A percentile compares a stretch with the other conserved stretches of the same genome.
Evolutionary conservation across 2,888 invertebrate species (phyloP).

Genomic region (Apoda limacodes): DNA sequence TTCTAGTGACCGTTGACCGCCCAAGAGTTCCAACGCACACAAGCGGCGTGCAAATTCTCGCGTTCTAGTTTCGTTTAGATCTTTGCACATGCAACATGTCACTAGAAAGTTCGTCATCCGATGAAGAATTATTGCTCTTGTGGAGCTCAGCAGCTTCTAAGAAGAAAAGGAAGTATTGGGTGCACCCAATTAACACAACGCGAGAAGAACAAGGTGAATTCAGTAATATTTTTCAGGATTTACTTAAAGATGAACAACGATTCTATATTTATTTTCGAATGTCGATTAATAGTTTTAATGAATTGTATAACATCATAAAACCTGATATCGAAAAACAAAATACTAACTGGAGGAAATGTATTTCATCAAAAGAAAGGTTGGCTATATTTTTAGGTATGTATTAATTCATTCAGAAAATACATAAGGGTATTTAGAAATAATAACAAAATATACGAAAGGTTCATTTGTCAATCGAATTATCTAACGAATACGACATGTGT

Average conservation of each 20-base stretch:
- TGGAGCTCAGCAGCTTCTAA: constrained; percentile 4
- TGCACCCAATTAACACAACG: constrained; percentile 7
- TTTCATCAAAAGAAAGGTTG: constrained; percentile 11
- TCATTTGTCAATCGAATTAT: constrained; percentile 2
- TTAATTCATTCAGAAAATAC: constrained; percentile 5
- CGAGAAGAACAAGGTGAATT: constrained; percentile 5
- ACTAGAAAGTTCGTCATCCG: constrained; percentile 3
- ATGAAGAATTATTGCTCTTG: constrained; percentile 4
- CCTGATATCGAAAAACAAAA: constrained; percentile 13
- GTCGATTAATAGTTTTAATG: constrained; percentile 9
- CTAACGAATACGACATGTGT: constrained; percentile 1
- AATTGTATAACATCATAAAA: constrained; percentile 12
- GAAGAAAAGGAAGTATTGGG: constrained; percentile 6
- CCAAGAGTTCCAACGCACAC: constrained; percentile 10
- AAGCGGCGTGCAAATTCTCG: constrained; percentile 11
- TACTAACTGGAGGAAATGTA: constrained; percentile 7
- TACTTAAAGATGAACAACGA: constrained; percentile 10
- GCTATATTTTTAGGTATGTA: constrained; percentile 10
- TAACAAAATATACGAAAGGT: constrained; percentile 6
- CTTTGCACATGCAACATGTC: constrained; percentile 6
- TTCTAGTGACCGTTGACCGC: constrained; percentile 9
- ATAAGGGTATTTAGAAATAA: constrained; percentile 1
- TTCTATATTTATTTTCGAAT: constrained; percentile 5
- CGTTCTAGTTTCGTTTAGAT: constrained; percentile 11
- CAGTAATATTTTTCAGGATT: constrained; percentile 5